Evolutionary conservation across 2,113 vertebrate genomes (phyloP).

Genomic region (Mirza zaza): DNA sequence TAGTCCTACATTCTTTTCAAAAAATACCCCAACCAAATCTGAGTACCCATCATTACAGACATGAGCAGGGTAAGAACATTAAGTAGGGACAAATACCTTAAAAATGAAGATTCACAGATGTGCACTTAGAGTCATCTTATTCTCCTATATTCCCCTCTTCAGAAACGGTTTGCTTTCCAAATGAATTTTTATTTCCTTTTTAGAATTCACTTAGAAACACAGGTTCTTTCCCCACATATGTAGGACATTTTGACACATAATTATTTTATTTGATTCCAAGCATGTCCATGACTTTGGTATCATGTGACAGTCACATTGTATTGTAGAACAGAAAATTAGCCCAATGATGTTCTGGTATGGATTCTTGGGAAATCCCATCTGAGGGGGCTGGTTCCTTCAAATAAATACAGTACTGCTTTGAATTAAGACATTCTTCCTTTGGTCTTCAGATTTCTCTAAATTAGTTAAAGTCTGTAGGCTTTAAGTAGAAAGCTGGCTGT

Average conservation of each 20-base stretch:
- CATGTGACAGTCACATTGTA: background rate
- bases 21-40: background rate
- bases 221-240: background rate
- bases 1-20: background rate
- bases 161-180: constrained; percentile 2
- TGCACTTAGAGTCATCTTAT: background rate
- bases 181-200: background rate
- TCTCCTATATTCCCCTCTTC: background rate
- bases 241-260: background rate
- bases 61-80: background rate
- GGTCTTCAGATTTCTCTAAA: background rate
- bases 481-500: background rate
- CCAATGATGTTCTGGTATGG: background rate
- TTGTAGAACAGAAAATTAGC: background rate
- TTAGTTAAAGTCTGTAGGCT: background rate
- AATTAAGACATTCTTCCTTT: constrained; percentile 9
- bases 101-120: background rate
- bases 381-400: background rate
- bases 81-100: background rate
- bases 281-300: background rate
- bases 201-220: background rate
- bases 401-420: background rate
- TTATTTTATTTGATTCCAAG: background rate
- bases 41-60: background rate
- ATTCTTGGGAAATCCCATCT: background rate